These are phyloP conservation scores for Chloroceryle inda DNA, from an alignment of 2,797 vertebrate species.

Conservation along the genomic window DNA sequence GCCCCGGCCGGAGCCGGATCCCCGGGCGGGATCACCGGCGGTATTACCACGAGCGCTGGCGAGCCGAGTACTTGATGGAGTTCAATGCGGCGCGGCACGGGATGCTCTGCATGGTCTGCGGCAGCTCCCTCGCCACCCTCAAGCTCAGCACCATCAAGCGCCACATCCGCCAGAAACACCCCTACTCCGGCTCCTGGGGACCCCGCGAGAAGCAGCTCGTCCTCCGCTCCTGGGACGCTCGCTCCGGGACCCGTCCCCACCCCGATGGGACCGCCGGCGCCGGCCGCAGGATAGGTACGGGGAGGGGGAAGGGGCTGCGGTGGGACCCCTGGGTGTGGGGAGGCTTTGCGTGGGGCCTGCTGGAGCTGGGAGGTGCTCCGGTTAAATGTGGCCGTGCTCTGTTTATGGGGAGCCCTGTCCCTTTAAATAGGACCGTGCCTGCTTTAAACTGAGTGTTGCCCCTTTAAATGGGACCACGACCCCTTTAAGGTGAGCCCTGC, in stretches of 20 bases:
- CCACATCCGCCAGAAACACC: conserved; percentile 83
- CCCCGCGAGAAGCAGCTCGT: background rate
- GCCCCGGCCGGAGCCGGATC: background rate
- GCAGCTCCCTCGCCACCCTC: conserved; percentile 91
- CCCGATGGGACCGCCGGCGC: background rate
- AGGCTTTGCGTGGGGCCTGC: no score
- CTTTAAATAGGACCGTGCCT: no score
- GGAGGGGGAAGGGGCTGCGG: background rate
- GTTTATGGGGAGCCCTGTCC: no score
- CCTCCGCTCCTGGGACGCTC: background rate
- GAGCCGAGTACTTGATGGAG: background rate
- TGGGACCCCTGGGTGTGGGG: no score
- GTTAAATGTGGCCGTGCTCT: no score
- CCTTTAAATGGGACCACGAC: no score
- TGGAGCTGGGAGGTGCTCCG: no score
- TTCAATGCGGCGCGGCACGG: conserved; percentile 80
- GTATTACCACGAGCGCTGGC: background rate
- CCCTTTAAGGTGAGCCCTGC: no score
- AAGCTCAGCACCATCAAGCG: conserved; percentile 96
- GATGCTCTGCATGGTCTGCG: conserved; percentile 97
- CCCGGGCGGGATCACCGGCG: background rate
- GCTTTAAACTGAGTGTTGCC: no score
- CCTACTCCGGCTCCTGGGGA: background rate
- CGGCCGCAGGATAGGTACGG: background rate
- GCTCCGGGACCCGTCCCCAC: background rate